phyloP scores from a whole-genome alignment of 2,113 vertebrate genomes.

The Dasypus novemcinctus region DNA sequence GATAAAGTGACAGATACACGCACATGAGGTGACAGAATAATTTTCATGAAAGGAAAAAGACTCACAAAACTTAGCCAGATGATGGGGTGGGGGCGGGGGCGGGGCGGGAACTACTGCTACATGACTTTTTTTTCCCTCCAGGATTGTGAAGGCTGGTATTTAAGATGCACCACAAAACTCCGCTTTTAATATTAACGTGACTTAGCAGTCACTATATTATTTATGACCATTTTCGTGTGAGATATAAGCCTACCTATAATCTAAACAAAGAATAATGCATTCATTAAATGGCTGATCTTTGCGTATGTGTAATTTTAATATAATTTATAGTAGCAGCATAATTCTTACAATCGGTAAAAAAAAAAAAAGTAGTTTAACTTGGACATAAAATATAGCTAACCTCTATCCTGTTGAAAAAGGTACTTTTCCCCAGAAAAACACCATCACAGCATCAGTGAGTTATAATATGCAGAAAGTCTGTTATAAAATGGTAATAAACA shows the following conservation, averaged over 20 bases:
- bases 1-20: background rate
- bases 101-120: rapidly evolving
- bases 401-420: background rate
- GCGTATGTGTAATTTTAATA: conserved; percentile 13
- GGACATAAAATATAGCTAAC: conserved; percentile 57
- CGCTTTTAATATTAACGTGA: conserved; percentile 57
- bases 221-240: conserved; percentile 53
- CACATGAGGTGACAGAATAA: background rate
- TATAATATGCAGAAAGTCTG: conserved; percentile 15
- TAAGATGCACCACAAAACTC: conserved; percentile 1
- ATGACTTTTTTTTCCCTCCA: background rate
- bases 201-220: conserved; percentile 10
- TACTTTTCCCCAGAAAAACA: conserved; percentile 22
- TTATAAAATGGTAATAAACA: conserved; percentile 26
- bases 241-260: background rate
- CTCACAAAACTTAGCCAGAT: background rate
- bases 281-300: conserved; percentile 42
- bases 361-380: background rate
- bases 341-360: conserved; percentile 47
- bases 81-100: rapidly evolving
- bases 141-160: background rate
- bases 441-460: background rate
- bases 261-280: conserved; percentile 43
- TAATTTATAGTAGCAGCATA: conserved; percentile 45
- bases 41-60: conserved; percentile 21